Conservation (phyloP, 2,113 vertebrate genomes). For the Corythoichthys haematopterus region DNA sequence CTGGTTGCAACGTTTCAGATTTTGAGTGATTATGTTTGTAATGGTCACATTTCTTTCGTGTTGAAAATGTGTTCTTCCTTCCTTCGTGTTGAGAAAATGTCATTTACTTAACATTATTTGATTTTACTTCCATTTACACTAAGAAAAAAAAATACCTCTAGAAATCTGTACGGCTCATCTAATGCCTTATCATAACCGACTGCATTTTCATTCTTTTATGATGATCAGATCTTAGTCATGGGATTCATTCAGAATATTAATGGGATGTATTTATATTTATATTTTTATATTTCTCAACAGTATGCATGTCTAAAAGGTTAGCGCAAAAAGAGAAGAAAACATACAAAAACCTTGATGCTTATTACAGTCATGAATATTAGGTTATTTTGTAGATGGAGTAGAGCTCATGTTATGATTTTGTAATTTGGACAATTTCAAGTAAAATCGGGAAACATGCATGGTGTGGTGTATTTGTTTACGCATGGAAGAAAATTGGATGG, state of each 20-base stretch:
- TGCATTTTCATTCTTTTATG: slow-evolving; percentile 74
- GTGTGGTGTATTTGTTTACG: slow-evolving; percentile 32
- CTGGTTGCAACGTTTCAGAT: background rate
- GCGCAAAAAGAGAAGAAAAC: slow-evolving; percentile 64
- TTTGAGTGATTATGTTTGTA: slow-evolving; percentile 43
- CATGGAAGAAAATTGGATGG: background rate
- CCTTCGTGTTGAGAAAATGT: slow-evolving; percentile 60
- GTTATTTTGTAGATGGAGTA: slow-evolving; percentile 76
- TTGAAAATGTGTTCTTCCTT: slow-evolving; percentile 50
- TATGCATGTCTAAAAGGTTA: slow-evolving; percentile 77
- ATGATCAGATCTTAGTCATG: slow-evolving; percentile 74
- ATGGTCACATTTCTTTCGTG: slow-evolving; percentile 13
- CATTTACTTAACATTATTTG: slow-evolving; percentile 54
- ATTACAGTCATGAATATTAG: slow-evolving; percentile 68
- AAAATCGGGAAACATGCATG: slow-evolving; percentile 58
- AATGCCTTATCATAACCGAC: slow-evolving; percentile 78
- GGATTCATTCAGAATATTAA: slow-evolving; percentile 75
- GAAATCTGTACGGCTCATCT: slow-evolving; percentile 74
- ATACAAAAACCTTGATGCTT: slow-evolving; percentile 66
- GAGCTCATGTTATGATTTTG: slow-evolving; percentile 78
- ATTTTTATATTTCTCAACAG: slow-evolving; percentile 82
- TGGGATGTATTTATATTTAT: slow-evolving; percentile 82
- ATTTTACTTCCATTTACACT: slow-evolving; percentile 60
- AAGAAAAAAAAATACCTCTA: slow-evolving; percentile 69
- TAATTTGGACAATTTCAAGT: slow-evolving; percentile 78